Base-by-base conservation (phyloP, 1,140 invertebrate genomes). In the Oppia nitens region DNA sequence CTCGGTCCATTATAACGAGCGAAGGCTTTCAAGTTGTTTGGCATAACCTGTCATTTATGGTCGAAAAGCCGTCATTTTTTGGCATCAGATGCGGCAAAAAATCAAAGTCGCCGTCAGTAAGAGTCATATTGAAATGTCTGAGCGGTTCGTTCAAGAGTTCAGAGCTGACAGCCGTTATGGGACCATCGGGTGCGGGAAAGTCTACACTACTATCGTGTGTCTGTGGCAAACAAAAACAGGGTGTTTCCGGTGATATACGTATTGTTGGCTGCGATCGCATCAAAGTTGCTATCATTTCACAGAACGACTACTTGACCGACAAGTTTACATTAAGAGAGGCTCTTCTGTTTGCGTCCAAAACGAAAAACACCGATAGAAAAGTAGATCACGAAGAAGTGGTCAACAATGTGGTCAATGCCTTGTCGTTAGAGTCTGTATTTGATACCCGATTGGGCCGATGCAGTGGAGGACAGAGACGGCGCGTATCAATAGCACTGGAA, bases 111-210 rank as follows among this genome's bases (percentile, higher is more conserved):
- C 17, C 32, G 6, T 40, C 32, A 17, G 6, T 17, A 40, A 66
- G 65, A 47, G 52, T 40, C 11, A 65, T 69, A 48, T 45, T 70
- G 17, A 63, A 66, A 32, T 58, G 62, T 21, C 52, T 70, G 1
- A 62, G 61, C 29, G 68, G 68, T 28, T 53, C 26, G 27, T 26
- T 68, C 17, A 27, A 53, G 14, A 55, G 56, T 14, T 74, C 74
- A 3, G 66, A 76, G 48, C 63, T 77, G 54, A 72, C 72, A 3
- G 76, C 75, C 21, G 72, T 77, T 17, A 76, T 77, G 74, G 76
- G 76, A 1, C 76, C 76, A n/a, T 89, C 86, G 6, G 76, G 76
- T 1, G 74, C 75, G 9, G 76, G 76, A 20, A 77, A 77, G 63
- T 75, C 74, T 1, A 74, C 76, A 1, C 55, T 70, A 0, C 54